Evolutionary conservation across 1,140 invertebrate genomes (phyloP).

Genomic region (Zaprionus gabonicus): DNA sequence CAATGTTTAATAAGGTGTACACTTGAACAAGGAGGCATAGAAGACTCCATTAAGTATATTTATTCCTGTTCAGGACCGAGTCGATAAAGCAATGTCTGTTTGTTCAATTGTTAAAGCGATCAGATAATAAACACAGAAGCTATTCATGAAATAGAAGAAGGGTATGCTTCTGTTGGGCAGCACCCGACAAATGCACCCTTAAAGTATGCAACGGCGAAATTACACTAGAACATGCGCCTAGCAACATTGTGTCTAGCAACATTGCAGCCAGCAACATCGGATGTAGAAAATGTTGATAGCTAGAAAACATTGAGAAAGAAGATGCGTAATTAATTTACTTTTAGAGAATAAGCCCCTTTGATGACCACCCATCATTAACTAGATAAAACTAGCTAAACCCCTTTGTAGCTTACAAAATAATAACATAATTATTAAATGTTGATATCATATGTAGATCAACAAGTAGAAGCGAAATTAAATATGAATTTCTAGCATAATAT

Average conservation of each 20-base stretch:
- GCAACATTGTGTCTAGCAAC: constrained; percentile 35
- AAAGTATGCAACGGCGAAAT: constrained; percentile 32
- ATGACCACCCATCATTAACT: background rate
- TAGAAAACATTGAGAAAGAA: no score
- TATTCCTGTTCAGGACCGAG: no score
- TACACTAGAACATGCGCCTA: background rate
- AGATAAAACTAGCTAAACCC: background rate
- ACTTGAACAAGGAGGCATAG: no score
- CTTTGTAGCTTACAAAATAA: background rate
- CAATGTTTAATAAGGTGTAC: no score
- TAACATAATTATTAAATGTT: background rate
- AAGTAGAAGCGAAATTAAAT: background rate
- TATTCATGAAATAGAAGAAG: no score
- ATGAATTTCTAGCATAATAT: background rate
- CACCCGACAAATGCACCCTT: background rate
- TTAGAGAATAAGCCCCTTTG: background rate
- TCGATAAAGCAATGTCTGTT: no score
- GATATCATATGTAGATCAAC: constrained; percentile 10
- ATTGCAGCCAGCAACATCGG: constrained; percentile 16
- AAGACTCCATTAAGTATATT: no score
- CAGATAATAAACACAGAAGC: no score
- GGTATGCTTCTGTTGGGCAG: no score
- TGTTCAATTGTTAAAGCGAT: no score
- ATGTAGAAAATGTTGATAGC: background rate
- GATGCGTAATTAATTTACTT: background rate